Conservation (phyloP, 92 coral and sea anemone genomes). For the Siderastrea radians region DNA sequence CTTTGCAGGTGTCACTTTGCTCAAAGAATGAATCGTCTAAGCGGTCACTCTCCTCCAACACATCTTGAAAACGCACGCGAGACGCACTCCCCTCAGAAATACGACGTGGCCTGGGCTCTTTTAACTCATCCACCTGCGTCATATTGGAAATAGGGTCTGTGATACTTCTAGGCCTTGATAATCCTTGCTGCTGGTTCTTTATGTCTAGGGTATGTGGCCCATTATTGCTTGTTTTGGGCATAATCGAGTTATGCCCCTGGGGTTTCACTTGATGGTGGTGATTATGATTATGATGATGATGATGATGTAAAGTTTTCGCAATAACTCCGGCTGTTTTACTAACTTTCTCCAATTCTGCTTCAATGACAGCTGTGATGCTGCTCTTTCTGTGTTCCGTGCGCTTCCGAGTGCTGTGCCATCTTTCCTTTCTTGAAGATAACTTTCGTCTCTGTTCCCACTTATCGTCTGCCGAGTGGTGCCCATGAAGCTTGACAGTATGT, state of each 20-base stretch:
- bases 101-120: neutral
- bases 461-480: neutral
- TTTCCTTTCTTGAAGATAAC: neutral
- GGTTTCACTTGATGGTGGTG: no score
- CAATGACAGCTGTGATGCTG: neutral
- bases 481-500: conserved; percentile 1
- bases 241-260: neutral
- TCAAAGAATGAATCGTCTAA: neutral
- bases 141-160: neutral
- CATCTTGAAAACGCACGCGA: neutral
- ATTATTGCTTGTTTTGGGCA: neutral
- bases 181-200: neutral
- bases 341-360: neutral
- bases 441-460: neutral
- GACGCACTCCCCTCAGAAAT: neutral
- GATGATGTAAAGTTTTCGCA: neutral
- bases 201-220: neutral
- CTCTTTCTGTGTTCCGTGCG: neutral
- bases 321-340: neutral
- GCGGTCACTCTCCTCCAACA: neutral
- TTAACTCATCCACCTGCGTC: neutral
- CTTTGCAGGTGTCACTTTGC: neutral
- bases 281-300: no score
- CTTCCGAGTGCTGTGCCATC: neutral
- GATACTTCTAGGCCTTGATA: neutral